Percentiles rank a stretch among this genome's conserved stretches.
Evolutionary conservation across 2,888 invertebrate species (phyloP).

Genomic region (Heteropelma amictum): DNA sequence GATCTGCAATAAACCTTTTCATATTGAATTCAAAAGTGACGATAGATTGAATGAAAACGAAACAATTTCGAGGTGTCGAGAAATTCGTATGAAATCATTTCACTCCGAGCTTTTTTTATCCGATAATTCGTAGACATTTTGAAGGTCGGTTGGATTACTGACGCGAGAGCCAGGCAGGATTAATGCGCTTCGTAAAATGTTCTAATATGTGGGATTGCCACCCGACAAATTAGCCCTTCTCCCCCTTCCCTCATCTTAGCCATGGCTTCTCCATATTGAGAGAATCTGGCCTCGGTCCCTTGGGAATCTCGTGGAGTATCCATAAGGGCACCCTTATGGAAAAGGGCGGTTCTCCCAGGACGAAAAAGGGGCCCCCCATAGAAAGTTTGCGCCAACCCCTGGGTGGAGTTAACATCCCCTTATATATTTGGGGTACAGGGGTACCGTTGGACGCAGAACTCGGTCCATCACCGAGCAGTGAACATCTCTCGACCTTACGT

Average conservation of each 20-base stretch:
- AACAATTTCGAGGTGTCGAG: no score
- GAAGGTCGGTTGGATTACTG: conserved; percentile 26
- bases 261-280: conserved; percentile 58
- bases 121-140: background rate
- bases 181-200: conserved; percentile 23
- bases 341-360: conserved; percentile 72
- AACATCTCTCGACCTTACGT: conserved; percentile 48
- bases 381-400: conserved; percentile 70
- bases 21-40: no score
- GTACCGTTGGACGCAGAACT: conserved; percentile 65
- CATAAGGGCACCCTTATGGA: conserved; percentile 60
- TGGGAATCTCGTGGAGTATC: conserved; percentile 57
- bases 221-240: conserved; percentile 73
- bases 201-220: conserved; percentile 61
- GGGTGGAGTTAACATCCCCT: conserved; percentile 74
- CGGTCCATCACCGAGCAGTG: conserved; percentile 62
- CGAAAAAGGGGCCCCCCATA: conserved; percentile 66
- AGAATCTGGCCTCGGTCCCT: conserved; percentile 41
- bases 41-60: no score
- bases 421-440: conserved; percentile 61
- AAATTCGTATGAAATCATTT: background rate
- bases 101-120: background rate
- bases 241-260: no score
- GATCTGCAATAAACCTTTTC: no score
- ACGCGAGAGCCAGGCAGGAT: conserved; percentile 9